Base-by-base conservation (phyloP, 2,888 invertebrate species). In the Leptopilina myrica region DNA sequence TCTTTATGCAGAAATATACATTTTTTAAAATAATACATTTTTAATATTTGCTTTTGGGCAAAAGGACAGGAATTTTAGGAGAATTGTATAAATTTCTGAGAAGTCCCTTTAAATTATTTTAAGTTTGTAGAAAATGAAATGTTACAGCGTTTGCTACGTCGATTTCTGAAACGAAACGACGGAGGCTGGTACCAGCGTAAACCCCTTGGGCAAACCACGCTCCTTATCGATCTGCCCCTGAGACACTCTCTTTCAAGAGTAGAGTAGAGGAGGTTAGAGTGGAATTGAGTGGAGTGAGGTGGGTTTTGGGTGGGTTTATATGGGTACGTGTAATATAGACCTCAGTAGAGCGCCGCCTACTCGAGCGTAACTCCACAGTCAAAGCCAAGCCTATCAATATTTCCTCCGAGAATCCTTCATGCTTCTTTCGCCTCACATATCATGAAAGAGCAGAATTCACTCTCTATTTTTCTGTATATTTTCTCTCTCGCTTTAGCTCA, bases 301-400 rank as follows among this genome's bases (percentile, higher is more conserved):
- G 64, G 78, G 73, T 77, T 77, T 76, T 59, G 64, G 62, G 79
- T 76, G 76, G 75, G 80, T 64, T 78, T 76, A 81, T 81, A 53
- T 82, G 76, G 83, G 79, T 56, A 73, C 73, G 73, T 82, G 85
- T 82, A 86, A 88, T 88, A 89, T 87, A 89, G 89, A 89, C 87
- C 86, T 89, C 86, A 80, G 84, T 84, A 81, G 86, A 89, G 89
- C 87, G 86, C 85, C 86, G 89, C 86, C 91, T 91, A 90, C 89
- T 91, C 89, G 90, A 91, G 88, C 91, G 90, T 91, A 90, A 91
- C 91, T 91, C 91, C 91, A 86, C 91, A 90, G 87, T 87, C 88
- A 83, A 90, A 90, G 87, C 87, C 89, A 88, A 90, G 91, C 91
- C 91, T 91, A 91, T 91, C 91, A 90, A 90, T 91, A 91, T 91